phyloP scores from a whole-genome alignment of 1,140 invertebrate genomes.

The Homarus americanus region DNA sequence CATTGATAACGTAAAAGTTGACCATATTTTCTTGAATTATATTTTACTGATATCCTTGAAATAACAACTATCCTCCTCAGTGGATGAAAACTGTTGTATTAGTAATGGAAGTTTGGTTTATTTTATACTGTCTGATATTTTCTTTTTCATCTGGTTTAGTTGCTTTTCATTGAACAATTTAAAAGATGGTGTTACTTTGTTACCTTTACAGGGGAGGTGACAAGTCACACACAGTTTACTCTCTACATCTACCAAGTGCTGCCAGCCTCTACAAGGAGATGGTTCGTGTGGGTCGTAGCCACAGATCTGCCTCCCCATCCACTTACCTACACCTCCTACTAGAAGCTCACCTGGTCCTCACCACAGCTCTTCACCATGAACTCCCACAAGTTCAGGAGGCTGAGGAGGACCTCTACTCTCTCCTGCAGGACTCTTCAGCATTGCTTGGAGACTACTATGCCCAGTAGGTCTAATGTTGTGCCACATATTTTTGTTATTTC shows the following conservation, averaged over 20 bases:
- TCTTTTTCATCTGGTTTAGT: no score
- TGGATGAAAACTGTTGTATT: no score
- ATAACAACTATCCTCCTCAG: no score
- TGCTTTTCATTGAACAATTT: no score
- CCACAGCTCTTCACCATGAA: conserved; percentile 76
- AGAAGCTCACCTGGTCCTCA: conserved; percentile 84
- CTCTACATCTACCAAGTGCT: conserved; percentile 77
- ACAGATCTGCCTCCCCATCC: conserved; percentile 77
- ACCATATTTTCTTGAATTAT: no score
- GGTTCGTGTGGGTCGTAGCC: conserved; percentile 69
- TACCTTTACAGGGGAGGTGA: conserved; percentile 31
- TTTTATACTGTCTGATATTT: no score
- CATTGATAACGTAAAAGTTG: no score
- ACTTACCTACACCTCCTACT: conserved; percentile 84
- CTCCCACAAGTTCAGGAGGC: conserved; percentile 75
- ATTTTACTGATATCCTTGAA: no score
- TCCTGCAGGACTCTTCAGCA: conserved; percentile 82
- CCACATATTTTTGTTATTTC: no score
- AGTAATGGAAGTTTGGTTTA: no score
- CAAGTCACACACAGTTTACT: conserved; percentile 75
- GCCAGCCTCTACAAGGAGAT: conserved; percentile 76
- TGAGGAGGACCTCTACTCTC: conserved; percentile 78
- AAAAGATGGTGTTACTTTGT: not conserved
- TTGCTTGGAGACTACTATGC: conserved; percentile 84
- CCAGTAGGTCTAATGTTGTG: conserved; percentile 80